Conservation (phyloP, 2,797 vertebrate genomes). For the Acanthurus leucopareius region DNA sequence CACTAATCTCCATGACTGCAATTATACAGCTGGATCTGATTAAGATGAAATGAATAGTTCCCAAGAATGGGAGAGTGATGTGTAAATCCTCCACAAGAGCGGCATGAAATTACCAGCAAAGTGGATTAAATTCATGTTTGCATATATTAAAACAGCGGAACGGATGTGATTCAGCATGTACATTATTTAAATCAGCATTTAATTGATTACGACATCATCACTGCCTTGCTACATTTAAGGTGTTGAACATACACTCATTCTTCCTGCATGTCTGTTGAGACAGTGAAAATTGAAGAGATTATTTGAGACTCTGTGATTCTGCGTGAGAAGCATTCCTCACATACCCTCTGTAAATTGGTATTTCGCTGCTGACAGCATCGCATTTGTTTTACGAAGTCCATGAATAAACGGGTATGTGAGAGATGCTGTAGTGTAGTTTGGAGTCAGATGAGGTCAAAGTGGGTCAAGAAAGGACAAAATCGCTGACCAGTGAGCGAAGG, state of each 20-base stretch:
- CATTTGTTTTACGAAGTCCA: constrained; percentile 56
- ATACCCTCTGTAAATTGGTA: constrained; percentile 23
- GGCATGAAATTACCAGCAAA: constrained; percentile 53
- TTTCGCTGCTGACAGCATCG: constrained; percentile 36
- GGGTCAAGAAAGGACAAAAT: constrained; percentile 32
- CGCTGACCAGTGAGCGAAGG: neutral
- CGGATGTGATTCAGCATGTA: neutral
- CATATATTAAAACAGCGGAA: constrained; percentile 30
- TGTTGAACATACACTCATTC: neutral
- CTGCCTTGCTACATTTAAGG: neutral
- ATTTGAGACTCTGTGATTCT: neutral
- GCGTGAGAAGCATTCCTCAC: constrained; percentile 49
- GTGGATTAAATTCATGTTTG: constrained; percentile 65
- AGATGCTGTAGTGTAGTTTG: constrained; percentile 36
- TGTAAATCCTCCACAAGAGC: constrained; percentile 46
- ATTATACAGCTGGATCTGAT: constrained; percentile 71
- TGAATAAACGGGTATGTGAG: constrained; percentile 53
- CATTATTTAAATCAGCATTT: constrained; percentile 27
- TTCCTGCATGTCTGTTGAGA: constrained; percentile 12
- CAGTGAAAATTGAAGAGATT: constrained; percentile 40
- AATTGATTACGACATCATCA: constrained; percentile 9
- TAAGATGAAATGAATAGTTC: constrained; percentile 63
- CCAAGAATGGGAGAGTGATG: constrained; percentile 51
- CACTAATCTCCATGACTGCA: constrained; percentile 60
- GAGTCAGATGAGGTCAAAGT: constrained; percentile 40